A percentile compares a stretch with the other conserved stretches of the same genome.
These are phyloP conservation scores for Actinia equina DNA, from an alignment of 64 coral and sea anemone species.

Conservation along the genomic window DNA sequence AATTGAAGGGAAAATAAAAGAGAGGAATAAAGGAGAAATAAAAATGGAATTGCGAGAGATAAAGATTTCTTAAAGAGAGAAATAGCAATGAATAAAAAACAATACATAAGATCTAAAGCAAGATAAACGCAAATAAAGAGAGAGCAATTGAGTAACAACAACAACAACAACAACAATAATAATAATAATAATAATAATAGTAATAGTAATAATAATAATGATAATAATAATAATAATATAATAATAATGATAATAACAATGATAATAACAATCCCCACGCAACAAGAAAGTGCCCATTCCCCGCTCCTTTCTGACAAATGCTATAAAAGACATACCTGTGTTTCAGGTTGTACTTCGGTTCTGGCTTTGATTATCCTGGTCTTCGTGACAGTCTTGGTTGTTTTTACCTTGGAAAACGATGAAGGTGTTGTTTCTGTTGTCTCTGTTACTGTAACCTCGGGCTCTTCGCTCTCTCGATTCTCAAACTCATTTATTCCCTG, in stretches of 20 bases:
- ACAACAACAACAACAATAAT: no score
- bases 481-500: neutral
- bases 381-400: conserved; percentile 12
- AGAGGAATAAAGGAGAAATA: neutral
- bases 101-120: no score
- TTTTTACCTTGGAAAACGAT: conserved; percentile 4
- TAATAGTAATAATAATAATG: no score
- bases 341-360: neutral
- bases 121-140: no score
- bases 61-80: no score
- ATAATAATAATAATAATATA: no score
- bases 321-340: neutral
- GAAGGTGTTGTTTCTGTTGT: conserved; percentile 19
- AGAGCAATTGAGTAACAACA: no score
- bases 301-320: no score
- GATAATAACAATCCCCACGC: neutral
- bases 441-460: neutral
- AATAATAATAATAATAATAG: no score
- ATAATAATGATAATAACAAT: no score
- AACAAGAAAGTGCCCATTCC: neutral
- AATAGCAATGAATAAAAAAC: no score
- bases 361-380: conserved; percentile 15
- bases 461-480: neutral
- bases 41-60: no score
- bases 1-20: neutral